Percentiles rank a stretch among this genome's conserved stretches.
These are phyloP conservation scores for Tenualosa ilisha DNA, from an alignment of 2,797 vertebrate species.

Conservation along the genomic window DNA sequence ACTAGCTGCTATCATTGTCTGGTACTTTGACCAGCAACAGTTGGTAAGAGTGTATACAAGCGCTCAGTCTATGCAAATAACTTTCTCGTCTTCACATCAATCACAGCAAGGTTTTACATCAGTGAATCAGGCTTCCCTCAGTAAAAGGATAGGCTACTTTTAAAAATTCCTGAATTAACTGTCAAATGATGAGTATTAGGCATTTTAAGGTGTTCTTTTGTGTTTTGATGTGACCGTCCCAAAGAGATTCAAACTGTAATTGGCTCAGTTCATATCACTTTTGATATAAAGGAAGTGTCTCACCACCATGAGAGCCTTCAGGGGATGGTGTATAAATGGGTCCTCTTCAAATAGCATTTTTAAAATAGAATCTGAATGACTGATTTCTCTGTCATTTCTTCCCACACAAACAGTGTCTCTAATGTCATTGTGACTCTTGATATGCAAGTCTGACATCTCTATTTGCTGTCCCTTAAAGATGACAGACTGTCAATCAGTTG, in stretches of 20 bases:
- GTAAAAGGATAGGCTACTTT: not conserved
- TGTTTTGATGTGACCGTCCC: not conserved
- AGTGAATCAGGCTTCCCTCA: slow-evolving; percentile 20
- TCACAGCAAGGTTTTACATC: slow-evolving; percentile 38
- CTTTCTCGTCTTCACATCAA: slow-evolving; percentile 43
- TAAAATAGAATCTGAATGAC: slow-evolving; percentile 36
- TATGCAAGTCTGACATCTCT: slow-evolving; percentile 20
- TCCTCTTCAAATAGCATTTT: slow-evolving; percentile 29
- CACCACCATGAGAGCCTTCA: slow-evolving; percentile 27
- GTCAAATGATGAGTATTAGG: not conserved
- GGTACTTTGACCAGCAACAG: slow-evolving; percentile 23
- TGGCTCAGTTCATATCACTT: slow-evolving; percentile 27
- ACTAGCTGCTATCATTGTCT: slow-evolving; percentile 43
- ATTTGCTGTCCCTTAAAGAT: slow-evolving; percentile 25
- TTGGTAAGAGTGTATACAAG: slow-evolving; percentile 31
- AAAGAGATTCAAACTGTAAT: not conserved
- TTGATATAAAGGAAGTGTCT: slow-evolving; percentile 22
- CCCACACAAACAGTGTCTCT: slow-evolving; percentile 27
- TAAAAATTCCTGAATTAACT: not conserved
- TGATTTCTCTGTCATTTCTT: slow-evolving; percentile 35
- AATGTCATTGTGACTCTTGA: slow-evolving; percentile 29
- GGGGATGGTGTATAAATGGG: slow-evolving; percentile 13
- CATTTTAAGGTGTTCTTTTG: not conserved
- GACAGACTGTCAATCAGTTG: slow-evolving; percentile 33
- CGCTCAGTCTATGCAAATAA: slow-evolving; percentile 46